Conservation (phyloP, 1,140 invertebrate genomes). For the Drosophila pruinosa region DNA sequence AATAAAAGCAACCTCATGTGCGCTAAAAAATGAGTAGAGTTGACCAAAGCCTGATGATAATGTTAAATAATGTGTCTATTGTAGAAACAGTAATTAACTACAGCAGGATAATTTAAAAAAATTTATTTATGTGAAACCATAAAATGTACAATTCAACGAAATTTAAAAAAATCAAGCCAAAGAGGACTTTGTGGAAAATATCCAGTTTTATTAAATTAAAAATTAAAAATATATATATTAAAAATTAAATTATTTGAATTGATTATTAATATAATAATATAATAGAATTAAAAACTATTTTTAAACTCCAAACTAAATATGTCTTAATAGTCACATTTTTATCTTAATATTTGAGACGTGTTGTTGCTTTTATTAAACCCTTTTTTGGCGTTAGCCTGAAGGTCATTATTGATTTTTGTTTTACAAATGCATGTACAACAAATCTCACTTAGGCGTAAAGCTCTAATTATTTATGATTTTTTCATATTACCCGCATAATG, state of each 20-base stretch:
- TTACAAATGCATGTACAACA: constrained; percentile 22
- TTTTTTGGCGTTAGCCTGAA: background rate
- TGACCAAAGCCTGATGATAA: constrained; percentile 22
- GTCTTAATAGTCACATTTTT: background rate
- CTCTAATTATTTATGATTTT: constrained; percentile 57
- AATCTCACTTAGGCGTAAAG: constrained; percentile 27
- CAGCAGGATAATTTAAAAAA: background rate
- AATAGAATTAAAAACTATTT: background rate
- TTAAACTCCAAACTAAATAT: too few species aligned
- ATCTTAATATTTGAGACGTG: background rate
- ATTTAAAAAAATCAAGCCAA: background rate
- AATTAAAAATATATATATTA: too few species aligned
- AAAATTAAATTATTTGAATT: background rate
- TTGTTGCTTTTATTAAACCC: background rate
- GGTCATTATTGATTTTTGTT: constrained; percentile 4
- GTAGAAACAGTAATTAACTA: constrained; percentile 10
- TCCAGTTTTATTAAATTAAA: too few species aligned
- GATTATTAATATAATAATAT: background rate
- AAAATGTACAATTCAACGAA: too few species aligned
- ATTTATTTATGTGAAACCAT: too few species aligned
- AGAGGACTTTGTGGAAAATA: too few species aligned
- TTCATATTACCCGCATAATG: constrained; percentile 46
- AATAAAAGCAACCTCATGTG: background rate
- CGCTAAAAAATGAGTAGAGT: constrained; percentile 7
- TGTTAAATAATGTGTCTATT: constrained; percentile 21